Percentiles rank a stretch among this genome's conserved stretches.
Evolutionary conservation across 1,140 invertebrate species (phyloP).

Genomic region (Drosophila ficusphila): DNA sequence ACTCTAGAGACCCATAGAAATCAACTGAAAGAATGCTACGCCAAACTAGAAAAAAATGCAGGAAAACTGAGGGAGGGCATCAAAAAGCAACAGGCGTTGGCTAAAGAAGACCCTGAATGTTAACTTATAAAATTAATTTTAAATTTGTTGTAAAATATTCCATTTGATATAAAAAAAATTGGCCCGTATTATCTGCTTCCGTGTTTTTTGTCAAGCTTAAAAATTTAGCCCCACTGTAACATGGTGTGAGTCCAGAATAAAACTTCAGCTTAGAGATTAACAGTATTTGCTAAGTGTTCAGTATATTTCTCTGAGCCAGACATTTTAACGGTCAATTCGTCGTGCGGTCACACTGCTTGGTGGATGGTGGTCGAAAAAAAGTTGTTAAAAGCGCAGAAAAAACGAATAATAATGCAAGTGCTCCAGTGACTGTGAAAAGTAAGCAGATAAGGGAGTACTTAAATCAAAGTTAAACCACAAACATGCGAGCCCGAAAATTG

Average conservation of each 20-base stretch:
- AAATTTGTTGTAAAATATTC: no score
- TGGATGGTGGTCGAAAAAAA: slow-evolving; percentile 47
- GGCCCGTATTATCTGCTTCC: no score
- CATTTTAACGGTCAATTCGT: slow-evolving; percentile 7
- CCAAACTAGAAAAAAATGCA: slow-evolving; percentile 52
- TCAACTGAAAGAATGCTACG: slow-evolving; percentile 40
- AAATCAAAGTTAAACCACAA: slow-evolving; percentile 9
- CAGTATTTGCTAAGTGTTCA: neutral
- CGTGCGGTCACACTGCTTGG: slow-evolving; percentile 13
- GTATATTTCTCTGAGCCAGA: slow-evolving; percentile 2
- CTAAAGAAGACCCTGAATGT: slow-evolving; percentile 40
- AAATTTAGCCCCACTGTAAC: neutral
- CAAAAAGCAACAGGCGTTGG: slow-evolving; percentile 48
- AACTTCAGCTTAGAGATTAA: neutral
- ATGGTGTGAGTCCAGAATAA: neutral
- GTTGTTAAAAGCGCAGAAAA: slow-evolving; percentile 45
- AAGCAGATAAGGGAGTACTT: slow-evolving; percentile 16
- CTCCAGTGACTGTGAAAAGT: slow-evolving; percentile 57
- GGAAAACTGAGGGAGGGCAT: slow-evolving; percentile 43
- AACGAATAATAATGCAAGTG: slow-evolving; percentile 53
- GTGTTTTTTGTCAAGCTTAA: no score
- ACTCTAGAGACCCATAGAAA: slow-evolving; percentile 40
- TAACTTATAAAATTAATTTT: neutral
- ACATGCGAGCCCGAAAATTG: neutral
- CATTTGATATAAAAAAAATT: no score